These are phyloP conservation scores for Fissipunctia ypsillon DNA, from an alignment of 2,888 invertebrate genomes.

Conservation along the genomic window DNA sequence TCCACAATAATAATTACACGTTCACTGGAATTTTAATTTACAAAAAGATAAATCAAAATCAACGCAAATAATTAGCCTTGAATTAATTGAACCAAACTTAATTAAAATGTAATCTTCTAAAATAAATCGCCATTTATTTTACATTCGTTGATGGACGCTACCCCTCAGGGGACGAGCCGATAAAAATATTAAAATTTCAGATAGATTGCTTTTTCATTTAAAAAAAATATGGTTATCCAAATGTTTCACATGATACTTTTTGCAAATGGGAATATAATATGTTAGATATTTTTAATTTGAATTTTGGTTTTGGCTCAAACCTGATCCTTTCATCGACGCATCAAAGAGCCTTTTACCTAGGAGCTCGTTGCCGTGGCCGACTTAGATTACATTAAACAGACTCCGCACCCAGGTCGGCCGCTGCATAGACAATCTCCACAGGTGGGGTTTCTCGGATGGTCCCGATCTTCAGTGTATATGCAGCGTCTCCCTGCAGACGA, in stretches of 20 bases:
- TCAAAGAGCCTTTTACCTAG: too few species aligned
- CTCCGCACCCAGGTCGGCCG: too few species aligned
- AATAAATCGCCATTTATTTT: constrained; percentile 12
- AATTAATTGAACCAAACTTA: constrained; percentile 5
- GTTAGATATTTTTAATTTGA: not conserved
- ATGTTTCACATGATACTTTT: constrained; percentile 6
- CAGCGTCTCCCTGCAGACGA: too few species aligned
- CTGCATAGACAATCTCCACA: too few species aligned
- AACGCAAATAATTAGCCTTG: constrained; percentile 12
- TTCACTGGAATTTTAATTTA: not conserved
- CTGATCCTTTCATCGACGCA: too few species aligned
- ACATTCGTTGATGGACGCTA: not conserved
- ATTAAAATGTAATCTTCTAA: constrained; percentile 11
- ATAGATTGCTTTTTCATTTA: constrained; percentile 29
- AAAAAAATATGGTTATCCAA: not conserved
- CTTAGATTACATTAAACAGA: too few species aligned
- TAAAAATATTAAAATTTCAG: constrained; percentile 33
- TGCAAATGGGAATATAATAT: not conserved
- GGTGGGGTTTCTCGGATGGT: too few species aligned
- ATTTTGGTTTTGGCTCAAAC: too few species aligned
- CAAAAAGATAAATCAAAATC: not conserved
- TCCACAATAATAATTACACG: not conserved
- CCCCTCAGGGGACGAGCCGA: not conserved
- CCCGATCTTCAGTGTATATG: too few species aligned
- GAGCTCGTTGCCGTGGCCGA: too few species aligned